phyloP scores from a whole-genome alignment of 2,113 vertebrate species.

The Oncorhynchus tshawytscha region DNA sequence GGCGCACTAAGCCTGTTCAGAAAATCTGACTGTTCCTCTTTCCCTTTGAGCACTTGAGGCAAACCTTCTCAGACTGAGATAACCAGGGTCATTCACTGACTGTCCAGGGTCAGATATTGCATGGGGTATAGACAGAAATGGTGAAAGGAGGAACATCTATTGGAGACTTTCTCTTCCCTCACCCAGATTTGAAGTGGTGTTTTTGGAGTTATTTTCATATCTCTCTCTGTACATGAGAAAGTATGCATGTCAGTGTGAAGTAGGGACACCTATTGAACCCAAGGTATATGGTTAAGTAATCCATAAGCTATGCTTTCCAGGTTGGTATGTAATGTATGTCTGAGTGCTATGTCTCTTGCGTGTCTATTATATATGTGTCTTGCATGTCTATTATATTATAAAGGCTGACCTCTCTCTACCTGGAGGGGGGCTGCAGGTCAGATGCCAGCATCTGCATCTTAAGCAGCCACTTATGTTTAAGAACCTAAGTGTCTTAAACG shows the following conservation, averaged over 20 bases:
- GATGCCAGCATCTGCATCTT: neutral
- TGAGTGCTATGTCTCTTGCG: neutral
- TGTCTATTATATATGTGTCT: neutral
- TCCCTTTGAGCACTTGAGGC: neutral
- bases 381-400: neutral
- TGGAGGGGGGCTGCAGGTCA: neutral
- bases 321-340: neutral
- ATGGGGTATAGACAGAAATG: too few relatives aligned
- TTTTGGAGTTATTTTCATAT: too few relatives aligned
- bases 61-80: neutral
- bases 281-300: neutral
- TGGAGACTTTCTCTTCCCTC: too few relatives aligned
- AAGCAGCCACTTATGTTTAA: too few relatives aligned
- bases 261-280: too few relatives aligned
- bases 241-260: too few relatives aligned
- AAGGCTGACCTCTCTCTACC: neutral
- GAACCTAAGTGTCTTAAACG: too few relatives aligned
- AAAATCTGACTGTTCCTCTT: neutral
- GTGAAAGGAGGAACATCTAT: too few relatives aligned
- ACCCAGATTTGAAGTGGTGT: too few relatives aligned
- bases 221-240: too few relatives aligned
- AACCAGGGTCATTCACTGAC: neutral
- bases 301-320: neutral
- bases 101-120: neutral
- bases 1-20: conserved; percentile 38